These are phyloP conservation scores for Lithobates sylvaticus DNA, from an alignment of 2,797 vertebrate species.

Conservation along the genomic window DNA sequence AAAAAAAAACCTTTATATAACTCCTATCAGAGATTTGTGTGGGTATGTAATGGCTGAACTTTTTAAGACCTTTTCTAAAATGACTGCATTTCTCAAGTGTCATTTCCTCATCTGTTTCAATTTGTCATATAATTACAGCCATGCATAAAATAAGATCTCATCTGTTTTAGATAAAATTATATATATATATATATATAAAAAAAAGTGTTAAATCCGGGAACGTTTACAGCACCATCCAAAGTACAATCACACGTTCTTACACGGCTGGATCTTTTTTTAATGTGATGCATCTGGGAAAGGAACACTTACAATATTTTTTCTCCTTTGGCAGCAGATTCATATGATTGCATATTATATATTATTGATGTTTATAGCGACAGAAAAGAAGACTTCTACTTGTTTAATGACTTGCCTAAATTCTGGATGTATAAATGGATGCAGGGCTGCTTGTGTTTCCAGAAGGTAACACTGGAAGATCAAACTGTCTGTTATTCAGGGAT, in stretches of 20 bases:
- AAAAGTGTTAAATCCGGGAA: constrained; percentile 3
- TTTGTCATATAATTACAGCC: constrained; percentile 54
- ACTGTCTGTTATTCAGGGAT: constrained; percentile 49
- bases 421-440: constrained; percentile 72
- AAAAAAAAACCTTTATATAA: no score
- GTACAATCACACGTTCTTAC: constrained; percentile 71
- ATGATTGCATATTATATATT: constrained; percentile 76
- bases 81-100: constrained; percentile 14
- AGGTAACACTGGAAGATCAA: constrained; percentile 57
- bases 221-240: constrained; percentile 38
- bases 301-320: constrained; percentile 60
- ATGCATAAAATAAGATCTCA: constrained; percentile 52
- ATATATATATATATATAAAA: background rate
- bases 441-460: constrained; percentile 55
- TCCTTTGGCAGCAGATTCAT: constrained; percentile 72
- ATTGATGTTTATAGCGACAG: constrained; percentile 74
- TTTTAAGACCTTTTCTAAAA: constrained; percentile 20
- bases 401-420: constrained; percentile 80
- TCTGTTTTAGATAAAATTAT: constrained; percentile 27
- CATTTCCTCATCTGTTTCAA: constrained; percentile 31
- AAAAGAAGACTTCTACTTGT: constrained; percentile 75
- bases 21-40: background rate
- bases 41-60: constrained; percentile 12
- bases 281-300: constrained; percentile 76
- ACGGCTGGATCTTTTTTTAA: constrained; percentile 72